Conservation (phyloP, 2,888 invertebrate species). For the Plebejus melissa region DNA sequence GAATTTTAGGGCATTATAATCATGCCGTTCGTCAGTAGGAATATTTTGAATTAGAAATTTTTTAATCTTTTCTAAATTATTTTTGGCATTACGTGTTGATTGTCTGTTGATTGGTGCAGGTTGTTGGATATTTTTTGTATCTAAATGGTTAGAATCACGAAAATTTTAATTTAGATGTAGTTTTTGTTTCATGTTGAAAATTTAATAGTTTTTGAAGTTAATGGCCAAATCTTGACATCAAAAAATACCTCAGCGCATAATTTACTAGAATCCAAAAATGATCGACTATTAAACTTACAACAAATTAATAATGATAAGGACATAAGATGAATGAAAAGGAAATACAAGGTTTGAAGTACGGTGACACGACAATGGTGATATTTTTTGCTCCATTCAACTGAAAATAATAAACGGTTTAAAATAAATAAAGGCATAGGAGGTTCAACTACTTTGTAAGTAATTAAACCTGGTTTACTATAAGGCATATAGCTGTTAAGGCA, state of each 20-base stretch:
- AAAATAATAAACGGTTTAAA: constrained; percentile 14
- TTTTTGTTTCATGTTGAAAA: not conserved
- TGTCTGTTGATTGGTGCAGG: not conserved
- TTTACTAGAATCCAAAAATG: not conserved
- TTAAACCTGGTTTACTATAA: constrained; percentile 17
- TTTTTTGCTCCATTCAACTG: constrained; percentile 31
- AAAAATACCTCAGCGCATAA: not conserved
- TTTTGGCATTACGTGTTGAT: not conserved
- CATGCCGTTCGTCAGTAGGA: not conserved
- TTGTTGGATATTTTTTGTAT: not conserved
- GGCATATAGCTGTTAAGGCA: not conserved
- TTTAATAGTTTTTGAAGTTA: not conserved
- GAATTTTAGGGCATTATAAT: not conserved
- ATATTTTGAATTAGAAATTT: not conserved
- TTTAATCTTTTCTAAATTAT: not conserved
- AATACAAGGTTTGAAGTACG: constrained; percentile 61
- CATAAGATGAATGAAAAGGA: constrained; percentile 63
- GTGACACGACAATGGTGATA: constrained; percentile 62
- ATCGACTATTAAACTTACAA: constrained; percentile 4
- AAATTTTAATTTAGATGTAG: not conserved
- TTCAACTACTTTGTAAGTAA: constrained; percentile 8
- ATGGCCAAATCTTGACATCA: not conserved
- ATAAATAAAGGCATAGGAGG: constrained; percentile 20
- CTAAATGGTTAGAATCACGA: too few relatives aligned
- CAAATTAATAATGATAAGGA: constrained; percentile 43